Percentiles rank a stretch among this genome's conserved stretches.
Conservation (phyloP, 2,113 vertebrate genomes). For the Myodes glareolus region DNA sequence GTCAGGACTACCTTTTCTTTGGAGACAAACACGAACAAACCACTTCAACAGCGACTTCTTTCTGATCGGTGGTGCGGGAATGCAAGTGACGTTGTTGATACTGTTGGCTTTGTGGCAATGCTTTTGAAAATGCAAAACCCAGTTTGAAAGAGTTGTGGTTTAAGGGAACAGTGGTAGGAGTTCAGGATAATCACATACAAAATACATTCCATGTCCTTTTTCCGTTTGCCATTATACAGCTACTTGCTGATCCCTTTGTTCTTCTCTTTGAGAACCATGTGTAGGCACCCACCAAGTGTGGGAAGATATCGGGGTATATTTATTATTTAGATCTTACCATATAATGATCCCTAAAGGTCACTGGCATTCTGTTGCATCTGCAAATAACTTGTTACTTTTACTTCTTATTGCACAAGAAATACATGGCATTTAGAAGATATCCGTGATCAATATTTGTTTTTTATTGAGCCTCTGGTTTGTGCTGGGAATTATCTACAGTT, state of each 20-base stretch:
- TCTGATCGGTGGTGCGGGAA: background rate
- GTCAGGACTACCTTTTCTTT: background rate
- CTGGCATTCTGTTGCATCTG: background rate
- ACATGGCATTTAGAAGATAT: slow-evolving; percentile 1
- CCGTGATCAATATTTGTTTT: background rate
- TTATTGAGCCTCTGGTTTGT: background rate
- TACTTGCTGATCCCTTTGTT: background rate
- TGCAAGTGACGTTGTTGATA: background rate
- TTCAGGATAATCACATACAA: background rate
- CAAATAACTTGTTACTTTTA: slow-evolving; percentile 32
- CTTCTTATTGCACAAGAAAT: slow-evolving; percentile 10
- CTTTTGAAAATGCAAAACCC: background rate
- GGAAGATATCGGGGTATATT: background rate
- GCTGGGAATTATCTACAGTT: too few species aligned
- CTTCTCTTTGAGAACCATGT: background rate
- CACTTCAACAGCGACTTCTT: background rate
- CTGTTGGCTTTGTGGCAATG: background rate
- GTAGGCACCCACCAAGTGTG: background rate
- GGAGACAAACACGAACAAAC: background rate
- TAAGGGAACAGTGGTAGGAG: background rate
- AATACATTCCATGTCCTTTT: background rate
- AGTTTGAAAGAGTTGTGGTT: background rate
- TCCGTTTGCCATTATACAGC: background rate
- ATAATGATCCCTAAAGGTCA: background rate
- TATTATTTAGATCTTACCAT: background rate